These are phyloP conservation scores for Anguilla pacifica DNA, from an alignment of 2,797 vertebrate genomes.

Conservation along the genomic window DNA sequence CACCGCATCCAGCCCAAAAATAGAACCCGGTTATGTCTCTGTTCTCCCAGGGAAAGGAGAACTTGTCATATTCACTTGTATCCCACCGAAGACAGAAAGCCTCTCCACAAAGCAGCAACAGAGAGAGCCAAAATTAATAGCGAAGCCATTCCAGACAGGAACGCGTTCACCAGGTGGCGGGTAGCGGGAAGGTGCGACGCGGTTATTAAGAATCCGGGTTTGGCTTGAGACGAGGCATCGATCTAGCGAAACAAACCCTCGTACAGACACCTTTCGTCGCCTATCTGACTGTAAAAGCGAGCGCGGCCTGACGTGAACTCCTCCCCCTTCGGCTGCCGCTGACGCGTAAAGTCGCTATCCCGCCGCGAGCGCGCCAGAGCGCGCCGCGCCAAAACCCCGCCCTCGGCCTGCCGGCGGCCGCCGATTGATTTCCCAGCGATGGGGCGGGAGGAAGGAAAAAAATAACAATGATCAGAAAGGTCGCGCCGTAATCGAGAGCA, in stretches of 20 bases:
- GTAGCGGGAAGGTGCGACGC: not conserved
- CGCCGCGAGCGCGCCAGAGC: not conserved
- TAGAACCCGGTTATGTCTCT: not conserved
- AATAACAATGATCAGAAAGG: not conserved
- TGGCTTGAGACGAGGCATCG: not conserved
- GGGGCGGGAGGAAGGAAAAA: not conserved
- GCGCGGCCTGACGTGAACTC: not conserved
- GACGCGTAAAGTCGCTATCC: not conserved
- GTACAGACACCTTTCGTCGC: not conserved
- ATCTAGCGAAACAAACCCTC: not conserved
- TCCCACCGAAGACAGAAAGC: not conserved
- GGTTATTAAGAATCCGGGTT: not conserved
- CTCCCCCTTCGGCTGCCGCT: not conserved
- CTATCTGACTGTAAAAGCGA: not conserved
- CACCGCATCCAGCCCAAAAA: not conserved
- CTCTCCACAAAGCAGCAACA: not conserved
- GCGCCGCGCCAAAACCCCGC: not conserved
- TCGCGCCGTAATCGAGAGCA: not conserved
- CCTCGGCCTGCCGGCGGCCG: not conserved
- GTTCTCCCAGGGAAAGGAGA: not conserved
- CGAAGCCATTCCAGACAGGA: not conserved
- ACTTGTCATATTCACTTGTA: not conserved
- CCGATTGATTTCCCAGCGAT: not conserved
- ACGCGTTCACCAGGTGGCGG: not conserved
- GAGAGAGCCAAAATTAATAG: not conserved